Base-by-base conservation (phyloP, 2,113 vertebrate genomes). In the Pogonocichla stellata region DNA sequence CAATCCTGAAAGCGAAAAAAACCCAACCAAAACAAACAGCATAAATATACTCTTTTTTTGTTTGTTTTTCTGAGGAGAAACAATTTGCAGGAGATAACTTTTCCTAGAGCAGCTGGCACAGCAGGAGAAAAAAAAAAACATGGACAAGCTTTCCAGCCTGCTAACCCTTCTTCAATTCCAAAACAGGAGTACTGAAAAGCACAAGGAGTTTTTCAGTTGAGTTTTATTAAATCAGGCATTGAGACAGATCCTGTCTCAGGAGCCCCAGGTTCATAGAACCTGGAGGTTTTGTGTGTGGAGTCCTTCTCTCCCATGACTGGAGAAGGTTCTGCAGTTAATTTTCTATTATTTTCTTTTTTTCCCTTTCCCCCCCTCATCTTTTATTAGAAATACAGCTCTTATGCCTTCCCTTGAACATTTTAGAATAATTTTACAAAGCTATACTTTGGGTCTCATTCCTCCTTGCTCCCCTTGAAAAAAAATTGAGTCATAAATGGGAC, bases 291-390 rank as follows among this genome's bases (percentile, higher is more conserved):
- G 7, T 29, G 24, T 3, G 2, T 48, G 16, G 19, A 69, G 24
- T 19, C 24, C 26, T 77, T 13, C 14, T 48, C 34, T 48, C 33
- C 17, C 4, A 4, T 20, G 36, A 11, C 15, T 16, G 34, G 7
- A 84, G 47, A 5, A 60, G 26, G n/a, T 48, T 47, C 53, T 38
- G 22, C 34, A 51, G 17, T 43, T 12, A 8, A 4, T 33, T 43
- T 17, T 25, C 11, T 9, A 31, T 71, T 28, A 1, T 20, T 34
- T 51, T 6, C 1, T 14, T 6, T 11, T 10, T 12, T 14, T 1
- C 0, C 7, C 42, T 40, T 45, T 0, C 0, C 2, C 2, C 2
- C 5, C 2, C 3, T 10, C 31, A 5, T 13, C 40, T 15, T 54
- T 42, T 29, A 20, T 57, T 56, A 34, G 23, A 88, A 66, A 64